Evolutionary conservation across 2,113 vertebrate species (phyloP), one percentile per base, ranked within the genome.

Genomic region (Ornithorhynchus anatinus): DNA sequence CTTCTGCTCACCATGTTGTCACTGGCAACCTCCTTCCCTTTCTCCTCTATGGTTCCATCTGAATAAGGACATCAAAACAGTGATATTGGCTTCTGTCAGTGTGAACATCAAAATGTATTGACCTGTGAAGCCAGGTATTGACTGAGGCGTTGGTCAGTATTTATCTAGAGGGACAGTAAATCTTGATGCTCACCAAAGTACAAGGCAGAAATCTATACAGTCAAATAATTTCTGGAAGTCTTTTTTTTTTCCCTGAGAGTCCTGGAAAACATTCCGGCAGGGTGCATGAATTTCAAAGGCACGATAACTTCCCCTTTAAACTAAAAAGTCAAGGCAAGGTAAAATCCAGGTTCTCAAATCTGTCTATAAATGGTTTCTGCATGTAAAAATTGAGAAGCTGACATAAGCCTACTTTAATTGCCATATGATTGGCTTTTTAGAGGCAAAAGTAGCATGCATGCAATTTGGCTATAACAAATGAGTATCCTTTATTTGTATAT

Each of bases 121-220:
- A 57, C 52, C 74, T 23, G 22, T 33, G 10, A 16, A n/a, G 14
- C 35, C 6, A 25, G 3, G 15, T 27, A 58, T 52, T 54, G 59
- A 69, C 39, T 59, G 35, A 33, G 53, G 17, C 58, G 14, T 63
- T 1, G 51, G 51, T 65, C 67, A 70, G 31, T 75, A 77, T 65
- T 78, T 70, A 53, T 61, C 16, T 35, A 71, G 71, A 56, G 19
- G 36, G 17, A 45, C 12, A 53, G 17, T 61, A 52, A 17, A 43
- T 64, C 40, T 67, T 58, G 58, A 77, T 48, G 58, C 67, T 54
- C 50, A 61, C 44, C 37, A 62, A 67, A 77, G 27, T 59, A 25
- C 20, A 75, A 40, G 52, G 69, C 61, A 45, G 69, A 31, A 29
- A 20, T 38, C 33, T 40, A 36, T 57, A 47, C 43, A 59, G 59